Evolutionary conservation across 2,888 invertebrate species (phyloP), one percentile per base, ranked within the genome.

Genomic region (Lottia scabra): DNA sequence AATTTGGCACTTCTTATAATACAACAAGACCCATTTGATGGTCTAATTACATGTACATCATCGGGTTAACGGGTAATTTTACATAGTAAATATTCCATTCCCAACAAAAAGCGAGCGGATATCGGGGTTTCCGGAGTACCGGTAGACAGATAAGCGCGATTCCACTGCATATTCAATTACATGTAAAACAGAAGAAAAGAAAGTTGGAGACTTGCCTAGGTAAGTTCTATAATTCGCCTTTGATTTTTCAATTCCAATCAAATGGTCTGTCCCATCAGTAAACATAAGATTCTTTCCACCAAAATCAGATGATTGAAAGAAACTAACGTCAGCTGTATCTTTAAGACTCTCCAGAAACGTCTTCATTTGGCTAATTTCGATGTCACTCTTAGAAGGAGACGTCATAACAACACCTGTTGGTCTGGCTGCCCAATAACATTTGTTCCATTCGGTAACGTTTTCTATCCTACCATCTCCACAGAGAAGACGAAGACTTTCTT

Each of bases 391-490:
- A 15, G 30, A 23, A 38, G 68, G 19, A n/a, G 75, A 70, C 19
- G 96, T 94, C 70, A 97, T 95, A 65, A 97, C 91, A 0, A 97
- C 96, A 78, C 97, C 95, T 0, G 96, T 94, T 1, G 90, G 95
- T 0, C 97, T 95, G 87, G 94, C 94, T 30, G 97, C 97, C 74
- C 98, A 91, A 90, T 97, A 96, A 86, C 98, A 98, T 65, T 92
- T 91, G 72, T 91, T 91, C 87, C 95, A 97, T 65, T 95, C 94
- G 67, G 93, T 92, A 68, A 95, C 92, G 73, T 94, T 92, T 0
- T 94, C 94, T 43, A 97, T 92, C 0, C 95, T 90, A 92, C 95
- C 97, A 88, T 97, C 96, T 0, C 95, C 93, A 87, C 97, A 98
- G 4, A 98, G 91, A 30, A 98, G 91, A 89, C 97, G 95, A 89